Evolutionary conservation across 2,113 vertebrate species (phyloP).

Genomic region (Prolemur simus): DNA sequence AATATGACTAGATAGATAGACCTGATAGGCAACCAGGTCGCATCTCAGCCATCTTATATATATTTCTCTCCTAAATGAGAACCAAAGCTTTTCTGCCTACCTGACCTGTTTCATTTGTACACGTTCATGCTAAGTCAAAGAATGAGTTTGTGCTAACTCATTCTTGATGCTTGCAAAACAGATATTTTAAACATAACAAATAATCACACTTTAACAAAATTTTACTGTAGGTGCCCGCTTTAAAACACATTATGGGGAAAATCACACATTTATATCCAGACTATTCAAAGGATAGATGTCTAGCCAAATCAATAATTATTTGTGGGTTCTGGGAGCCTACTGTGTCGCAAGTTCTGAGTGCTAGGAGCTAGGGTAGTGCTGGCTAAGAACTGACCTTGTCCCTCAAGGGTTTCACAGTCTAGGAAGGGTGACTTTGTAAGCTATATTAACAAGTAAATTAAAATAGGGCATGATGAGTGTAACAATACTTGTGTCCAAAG

Average conservation of each 20-base stretch:
- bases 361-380: background rate
- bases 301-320: background rate
- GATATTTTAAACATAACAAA: background rate
- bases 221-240: background rate
- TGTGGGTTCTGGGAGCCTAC: background rate
- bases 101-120: background rate
- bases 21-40: background rate
- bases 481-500: background rate
- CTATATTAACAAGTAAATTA: background rate
- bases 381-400: background rate
- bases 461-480: background rate
- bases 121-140: background rate
- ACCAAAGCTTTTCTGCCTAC: background rate
- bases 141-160: background rate
- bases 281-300: background rate
- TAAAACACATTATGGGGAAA: background rate
- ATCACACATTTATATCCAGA: background rate
- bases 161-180: background rate
- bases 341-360: background rate
- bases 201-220: background rate
- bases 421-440: background rate
- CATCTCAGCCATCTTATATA: background rate
- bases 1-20: background rate
- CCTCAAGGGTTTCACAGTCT: background rate
- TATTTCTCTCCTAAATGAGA: background rate